Conservation (phyloP, 2,888 invertebrate species). For the Philonicus albiceps region DNA sequence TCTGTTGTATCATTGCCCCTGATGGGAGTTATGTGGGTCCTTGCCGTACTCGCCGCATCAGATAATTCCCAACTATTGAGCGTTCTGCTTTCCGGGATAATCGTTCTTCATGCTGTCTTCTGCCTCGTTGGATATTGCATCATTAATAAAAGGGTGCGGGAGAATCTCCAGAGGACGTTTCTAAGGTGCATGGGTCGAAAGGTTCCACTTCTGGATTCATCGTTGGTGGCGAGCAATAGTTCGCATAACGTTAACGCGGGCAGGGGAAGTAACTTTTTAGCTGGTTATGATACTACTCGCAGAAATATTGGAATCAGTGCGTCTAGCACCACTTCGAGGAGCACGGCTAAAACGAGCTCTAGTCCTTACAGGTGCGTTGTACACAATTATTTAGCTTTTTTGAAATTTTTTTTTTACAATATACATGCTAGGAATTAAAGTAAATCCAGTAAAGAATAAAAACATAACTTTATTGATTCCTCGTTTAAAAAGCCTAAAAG, state of each 20-base stretch:
- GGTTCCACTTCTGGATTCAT: slow-evolving; percentile 79
- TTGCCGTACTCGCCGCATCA: slow-evolving; percentile 80
- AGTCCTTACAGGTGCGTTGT: slow-evolving; percentile 80
- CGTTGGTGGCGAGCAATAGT: slow-evolving; percentile 76
- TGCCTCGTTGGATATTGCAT: slow-evolving; percentile 87
- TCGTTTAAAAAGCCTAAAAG: too few relatives aligned
- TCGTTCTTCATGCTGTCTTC: slow-evolving; percentile 82
- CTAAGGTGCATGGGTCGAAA: slow-evolving; percentile 82
- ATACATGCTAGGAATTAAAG: too few relatives aligned
- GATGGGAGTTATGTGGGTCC: slow-evolving; percentile 85
- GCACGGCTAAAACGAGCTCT: slow-evolving; percentile 93
- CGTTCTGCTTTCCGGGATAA: slow-evolving; percentile 78
- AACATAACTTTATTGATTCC: too few relatives aligned
- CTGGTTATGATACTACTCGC: slow-evolving; percentile 68
- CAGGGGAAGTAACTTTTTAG: slow-evolving; percentile 59
- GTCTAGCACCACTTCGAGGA: slow-evolving; percentile 92
- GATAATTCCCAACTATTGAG: slow-evolving; percentile 77
- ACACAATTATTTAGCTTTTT: not conserved
- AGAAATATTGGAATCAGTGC: slow-evolving; percentile 92
- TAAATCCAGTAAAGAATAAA: too few relatives aligned
- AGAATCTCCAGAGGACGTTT: slow-evolving; percentile 69
- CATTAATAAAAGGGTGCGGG: slow-evolving; percentile 83
- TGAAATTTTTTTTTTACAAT: too few relatives aligned
- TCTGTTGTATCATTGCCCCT: slow-evolving; percentile 87
- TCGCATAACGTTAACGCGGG: slow-evolving; percentile 71